Conservation (phyloP, 1,140 invertebrate species). For the Camponotus floridanus region DNA sequence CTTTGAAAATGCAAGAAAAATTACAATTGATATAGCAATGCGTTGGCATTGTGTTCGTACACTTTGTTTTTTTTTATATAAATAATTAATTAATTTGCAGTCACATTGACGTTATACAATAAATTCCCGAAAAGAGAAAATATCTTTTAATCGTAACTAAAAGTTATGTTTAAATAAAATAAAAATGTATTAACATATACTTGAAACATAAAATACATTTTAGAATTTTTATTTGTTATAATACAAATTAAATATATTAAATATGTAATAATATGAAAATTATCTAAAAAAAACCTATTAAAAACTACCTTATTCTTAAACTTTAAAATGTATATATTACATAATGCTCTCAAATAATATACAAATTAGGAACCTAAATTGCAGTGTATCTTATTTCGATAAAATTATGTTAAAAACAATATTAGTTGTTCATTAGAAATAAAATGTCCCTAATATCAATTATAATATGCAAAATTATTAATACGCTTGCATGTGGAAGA, state of each 20-base stretch:
- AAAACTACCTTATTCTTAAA: not conserved
- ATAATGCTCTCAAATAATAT: not conserved
- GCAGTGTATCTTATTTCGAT: too few relatives aligned
- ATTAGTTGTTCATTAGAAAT: not conserved
- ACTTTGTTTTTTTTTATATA: not conserved
- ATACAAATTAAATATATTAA: not conserved
- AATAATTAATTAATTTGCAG: not conserved
- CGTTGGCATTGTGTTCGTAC: not conserved
- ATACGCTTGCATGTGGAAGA: not conserved
- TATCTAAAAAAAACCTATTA: not conserved
- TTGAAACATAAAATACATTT: not conserved
- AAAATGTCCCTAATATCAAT: not conserved
- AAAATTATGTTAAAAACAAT: not conserved
- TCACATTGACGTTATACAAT: not conserved
- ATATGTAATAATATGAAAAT: too few relatives aligned
- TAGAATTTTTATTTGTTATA: not conserved
- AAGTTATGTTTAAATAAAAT: not conserved
- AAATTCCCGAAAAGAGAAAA: not conserved
- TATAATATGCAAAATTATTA: conserved; percentile 30
- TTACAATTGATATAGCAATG: not conserved
- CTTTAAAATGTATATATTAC: too few relatives aligned
- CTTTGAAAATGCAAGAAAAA: conserved; percentile 4
- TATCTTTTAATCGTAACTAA: not conserved
- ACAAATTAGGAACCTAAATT: not conserved
- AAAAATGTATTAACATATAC: not conserved